These are phyloP conservation scores for Heterodera carotae DNA, from an alignment of 1,140 invertebrate genomes.

Conservation along the genomic window DNA sequence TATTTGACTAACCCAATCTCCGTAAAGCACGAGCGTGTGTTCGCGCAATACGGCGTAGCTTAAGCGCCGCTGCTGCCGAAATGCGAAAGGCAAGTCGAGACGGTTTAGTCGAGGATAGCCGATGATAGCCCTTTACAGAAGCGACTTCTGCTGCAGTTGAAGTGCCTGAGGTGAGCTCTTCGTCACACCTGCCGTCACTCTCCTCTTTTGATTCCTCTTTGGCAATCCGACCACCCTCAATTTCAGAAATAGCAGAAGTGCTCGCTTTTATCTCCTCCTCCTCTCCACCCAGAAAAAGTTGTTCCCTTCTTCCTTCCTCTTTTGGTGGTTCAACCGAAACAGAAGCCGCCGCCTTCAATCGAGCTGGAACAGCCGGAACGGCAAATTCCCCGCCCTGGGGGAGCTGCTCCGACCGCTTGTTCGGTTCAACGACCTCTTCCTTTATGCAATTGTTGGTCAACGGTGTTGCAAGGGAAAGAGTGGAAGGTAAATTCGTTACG, in stretches of 20 bases:
- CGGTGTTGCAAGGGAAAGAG: neutral
- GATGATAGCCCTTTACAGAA: neutral
- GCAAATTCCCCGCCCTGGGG: neutral
- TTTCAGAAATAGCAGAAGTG: neutral
- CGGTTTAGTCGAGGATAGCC: neutral
- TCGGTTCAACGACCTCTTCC: neutral
- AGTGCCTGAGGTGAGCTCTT: neutral
- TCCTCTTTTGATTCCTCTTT: neutral
- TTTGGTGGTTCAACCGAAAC: neutral
- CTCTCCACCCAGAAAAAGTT: neutral
- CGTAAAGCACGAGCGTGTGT: slow-evolving; percentile 1
- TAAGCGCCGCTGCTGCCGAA: slow-evolving; percentile 17
- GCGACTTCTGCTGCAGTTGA: neutral
- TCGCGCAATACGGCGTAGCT: neutral
- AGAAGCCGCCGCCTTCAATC: neutral
- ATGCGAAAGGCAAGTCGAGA: slow-evolving; percentile 20
- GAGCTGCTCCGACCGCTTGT: neutral
- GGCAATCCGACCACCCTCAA: neutral
- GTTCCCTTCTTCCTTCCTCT: neutral
- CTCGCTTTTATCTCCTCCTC: neutral
- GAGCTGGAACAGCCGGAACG: slow-evolving; percentile 3
- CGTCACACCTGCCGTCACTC: neutral
- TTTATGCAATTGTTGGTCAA: neutral
- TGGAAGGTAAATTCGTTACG: neutral
- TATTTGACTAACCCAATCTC: neutral